Conservation (phyloP, 2,797 vertebrate species). For the Rhyacichthys aspro region DNA sequence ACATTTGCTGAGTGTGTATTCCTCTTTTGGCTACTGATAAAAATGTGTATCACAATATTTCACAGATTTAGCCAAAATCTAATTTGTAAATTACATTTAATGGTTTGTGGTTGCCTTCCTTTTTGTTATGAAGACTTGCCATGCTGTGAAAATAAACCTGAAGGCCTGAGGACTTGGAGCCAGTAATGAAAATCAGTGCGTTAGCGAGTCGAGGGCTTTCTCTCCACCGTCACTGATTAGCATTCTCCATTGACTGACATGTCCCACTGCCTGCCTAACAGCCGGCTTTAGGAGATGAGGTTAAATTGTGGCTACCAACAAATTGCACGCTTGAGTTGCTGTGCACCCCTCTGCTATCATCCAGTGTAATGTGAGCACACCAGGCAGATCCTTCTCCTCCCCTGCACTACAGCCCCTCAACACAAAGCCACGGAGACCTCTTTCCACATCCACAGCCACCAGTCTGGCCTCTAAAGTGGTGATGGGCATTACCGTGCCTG, state of each 20-base stretch:
- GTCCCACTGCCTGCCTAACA: slow-evolving; percentile 70
- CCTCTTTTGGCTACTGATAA: slow-evolving; percentile 42
- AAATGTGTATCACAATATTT: slow-evolving; percentile 51
- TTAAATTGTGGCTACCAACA: slow-evolving; percentile 82
- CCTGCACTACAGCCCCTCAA: slow-evolving; percentile 56
- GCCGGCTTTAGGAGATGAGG: slow-evolving; percentile 76
- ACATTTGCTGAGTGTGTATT: slow-evolving; percentile 64
- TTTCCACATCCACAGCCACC: slow-evolving; percentile 70
- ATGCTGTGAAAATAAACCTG: slow-evolving; percentile 80
- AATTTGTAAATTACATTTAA: slow-evolving; percentile 76
- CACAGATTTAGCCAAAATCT: slow-evolving; percentile 66
- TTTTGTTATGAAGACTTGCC: slow-evolving; percentile 74
- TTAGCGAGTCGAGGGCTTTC: slow-evolving; percentile 51
- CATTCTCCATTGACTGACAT: slow-evolving; percentile 77
- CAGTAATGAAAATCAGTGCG: slow-evolving; percentile 75
- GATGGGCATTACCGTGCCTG: slow-evolving; percentile 70
- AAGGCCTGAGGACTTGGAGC: slow-evolving; percentile 68
- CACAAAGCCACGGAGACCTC: slow-evolving; percentile 68
- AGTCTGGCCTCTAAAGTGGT: slow-evolving; percentile 72
- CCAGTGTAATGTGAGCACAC: slow-evolving; percentile 78
- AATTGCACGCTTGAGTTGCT: slow-evolving; percentile 81
- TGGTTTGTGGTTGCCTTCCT: slow-evolving; percentile 66
- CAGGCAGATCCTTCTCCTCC: slow-evolving; percentile 67
- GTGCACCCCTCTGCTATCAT: slow-evolving; percentile 72
- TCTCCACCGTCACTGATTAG: slow-evolving; percentile 68